These are phyloP conservation scores for Limnodromus scolopaceus DNA, from an alignment of 2,797 vertebrate genomes.

Conservation along the genomic window DNA sequence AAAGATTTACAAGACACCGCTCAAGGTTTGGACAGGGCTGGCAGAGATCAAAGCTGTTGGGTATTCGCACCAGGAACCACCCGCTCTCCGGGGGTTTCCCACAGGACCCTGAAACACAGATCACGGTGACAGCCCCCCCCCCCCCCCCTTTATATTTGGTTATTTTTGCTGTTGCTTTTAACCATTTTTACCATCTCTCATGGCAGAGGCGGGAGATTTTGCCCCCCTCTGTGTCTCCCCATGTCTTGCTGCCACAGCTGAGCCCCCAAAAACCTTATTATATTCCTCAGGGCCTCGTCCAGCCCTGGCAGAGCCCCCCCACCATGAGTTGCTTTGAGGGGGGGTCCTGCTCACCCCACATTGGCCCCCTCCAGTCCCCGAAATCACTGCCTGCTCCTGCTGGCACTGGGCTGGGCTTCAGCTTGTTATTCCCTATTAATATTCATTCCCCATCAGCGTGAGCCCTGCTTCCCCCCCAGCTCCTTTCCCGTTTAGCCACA, in stretches of 20 bases:
- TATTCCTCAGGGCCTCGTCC: neutral
- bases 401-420: neutral
- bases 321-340: fast-evolving
- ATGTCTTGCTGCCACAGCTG: neutral
- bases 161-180: neutral
- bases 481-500: neutral
- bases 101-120: fast-evolving
- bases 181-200: fast-evolving
- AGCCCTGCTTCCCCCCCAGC: neutral
- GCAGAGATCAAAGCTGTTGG: constrained; percentile 38
- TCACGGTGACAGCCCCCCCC: fast-evolving
- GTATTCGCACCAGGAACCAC: neutral
- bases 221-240: neutral
- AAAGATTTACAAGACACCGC: constrained; percentile 76
- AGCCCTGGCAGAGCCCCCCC: neutral
- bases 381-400: neutral
- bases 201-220: neutral
- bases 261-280: neutral
- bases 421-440: neutral
- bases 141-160: too few relatives aligned
- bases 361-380: neutral
- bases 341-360: neutral
- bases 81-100: neutral
- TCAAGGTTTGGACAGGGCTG: constrained; percentile 49
- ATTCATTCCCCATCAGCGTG: neutral